Evolutionary conservation across 2,888 invertebrate genomes (phyloP).

Genomic region (Orthosia incerta): DNA sequence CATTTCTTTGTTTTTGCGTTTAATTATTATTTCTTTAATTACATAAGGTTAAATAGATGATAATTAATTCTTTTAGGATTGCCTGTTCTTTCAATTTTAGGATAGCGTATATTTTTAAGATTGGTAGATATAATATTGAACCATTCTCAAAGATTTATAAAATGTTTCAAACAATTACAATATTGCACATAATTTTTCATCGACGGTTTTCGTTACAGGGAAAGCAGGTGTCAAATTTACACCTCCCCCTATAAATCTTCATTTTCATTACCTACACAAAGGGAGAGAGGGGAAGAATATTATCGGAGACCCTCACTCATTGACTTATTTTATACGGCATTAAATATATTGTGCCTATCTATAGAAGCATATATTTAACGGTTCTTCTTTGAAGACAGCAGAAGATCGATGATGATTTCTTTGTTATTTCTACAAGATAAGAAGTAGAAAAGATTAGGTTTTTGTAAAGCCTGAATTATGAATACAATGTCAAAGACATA

Average conservation of each 20-base stretch:
- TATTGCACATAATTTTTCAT: conserved; percentile 62
- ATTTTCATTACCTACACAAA: conserved; percentile 67
- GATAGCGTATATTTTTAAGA: not conserved
- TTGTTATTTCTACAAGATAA: not conserved
- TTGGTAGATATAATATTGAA: not conserved
- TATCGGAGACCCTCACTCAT: conserved; percentile 64
- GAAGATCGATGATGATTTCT: conserved; percentile 8
- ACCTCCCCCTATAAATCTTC: conserved; percentile 68
- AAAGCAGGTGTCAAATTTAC: conserved; percentile 65
- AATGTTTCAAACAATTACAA: conserved; percentile 51
- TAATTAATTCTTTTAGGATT: conserved; percentile 9
- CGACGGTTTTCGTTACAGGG: conserved; percentile 42
- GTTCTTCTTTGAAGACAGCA: conserved; percentile 19
- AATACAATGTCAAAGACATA: not conserved
- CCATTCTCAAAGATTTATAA: conserved; percentile 27
- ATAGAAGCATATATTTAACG: conserved; percentile 10
- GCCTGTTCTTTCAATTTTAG: not conserved
- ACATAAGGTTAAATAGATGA: conserved; percentile 21
- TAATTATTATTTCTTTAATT: conserved; percentile 42
- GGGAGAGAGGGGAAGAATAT: conserved; percentile 62
- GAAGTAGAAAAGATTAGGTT: not conserved
- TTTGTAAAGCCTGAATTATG: not conserved
- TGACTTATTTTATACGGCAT: conserved; percentile 65
- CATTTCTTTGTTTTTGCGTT: conserved; percentile 42
- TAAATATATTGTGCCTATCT: conserved; percentile 46